phyloP scores from a whole-genome alignment of 1,140 invertebrate species.

The Cotesia glomerata region DNA sequence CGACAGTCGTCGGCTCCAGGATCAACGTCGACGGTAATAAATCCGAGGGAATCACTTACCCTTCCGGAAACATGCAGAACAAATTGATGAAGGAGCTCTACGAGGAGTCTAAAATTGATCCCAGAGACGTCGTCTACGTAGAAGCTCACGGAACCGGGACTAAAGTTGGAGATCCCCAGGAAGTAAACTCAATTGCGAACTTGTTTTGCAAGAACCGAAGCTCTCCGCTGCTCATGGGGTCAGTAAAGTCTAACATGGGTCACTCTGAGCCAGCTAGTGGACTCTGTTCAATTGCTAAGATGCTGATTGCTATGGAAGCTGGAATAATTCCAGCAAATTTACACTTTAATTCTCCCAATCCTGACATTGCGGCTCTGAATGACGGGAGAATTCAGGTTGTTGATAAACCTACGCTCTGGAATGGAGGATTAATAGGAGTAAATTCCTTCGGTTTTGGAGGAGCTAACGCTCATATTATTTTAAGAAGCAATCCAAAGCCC shows the following conservation, averaged over 20 bases:
- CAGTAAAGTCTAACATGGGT: constrained; percentile 98
- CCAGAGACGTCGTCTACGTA: constrained; percentile 82
- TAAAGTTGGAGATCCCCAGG: constrained; percentile 93
- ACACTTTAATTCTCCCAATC: constrained; percentile 86
- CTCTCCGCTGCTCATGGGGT: constrained; percentile 86
- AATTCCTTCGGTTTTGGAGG: constrained; percentile 99
- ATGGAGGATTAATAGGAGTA: constrained; percentile 83
- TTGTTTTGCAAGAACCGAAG: constrained; percentile 88
- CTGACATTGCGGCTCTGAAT: constrained; percentile 83
- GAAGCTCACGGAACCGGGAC: constrained; percentile 98
- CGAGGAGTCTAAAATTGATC: constrained; percentile 79
- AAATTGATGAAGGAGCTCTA: constrained; percentile 86
- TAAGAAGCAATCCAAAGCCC: constrained; percentile 79
- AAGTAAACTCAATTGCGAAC: constrained; percentile 91
- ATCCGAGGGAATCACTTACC: constrained; percentile 89
- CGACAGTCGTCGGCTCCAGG: constrained; percentile 83
- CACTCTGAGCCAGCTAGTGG: constrained; percentile 95
- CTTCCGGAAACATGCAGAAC: constrained; percentile 85
- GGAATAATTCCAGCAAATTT: constrained; percentile 89
- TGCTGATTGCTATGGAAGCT: constrained; percentile 89
- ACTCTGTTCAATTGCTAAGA: constrained; percentile 86
- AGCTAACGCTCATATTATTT: constrained; percentile 90
- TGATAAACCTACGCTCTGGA: constrained; percentile 77
- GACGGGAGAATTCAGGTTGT: constrained; percentile 91
- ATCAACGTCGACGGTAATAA: constrained; percentile 92